Base-by-base conservation (phyloP, 2,888 invertebrate genomes). In the Sinotaia quadrata region DNA sequence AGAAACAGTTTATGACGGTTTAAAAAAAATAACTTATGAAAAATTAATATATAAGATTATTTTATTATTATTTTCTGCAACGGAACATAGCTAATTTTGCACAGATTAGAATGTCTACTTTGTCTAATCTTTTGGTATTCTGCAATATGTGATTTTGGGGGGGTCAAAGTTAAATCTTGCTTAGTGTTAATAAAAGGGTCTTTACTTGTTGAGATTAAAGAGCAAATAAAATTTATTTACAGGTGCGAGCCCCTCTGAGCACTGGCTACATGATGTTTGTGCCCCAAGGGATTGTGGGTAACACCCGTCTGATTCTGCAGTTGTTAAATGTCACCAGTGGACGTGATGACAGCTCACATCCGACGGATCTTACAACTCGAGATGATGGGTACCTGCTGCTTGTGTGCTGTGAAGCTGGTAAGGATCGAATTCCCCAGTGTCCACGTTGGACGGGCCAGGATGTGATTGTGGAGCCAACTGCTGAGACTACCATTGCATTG, bases 291-390 rank as follows among this genome's bases (percentile, higher is more conserved):
- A 86, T 89, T 51, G 77, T 83, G 27, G 75, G 82, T 37, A 81
- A 88, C 74, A 79, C 81, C 4, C 78, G 81, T 10, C 84, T 87
- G 66, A 85, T 90, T 41, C 81, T 88, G 68, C 87, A 88, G 68
- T 81, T 90, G 63, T 79, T 90, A 70, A 89, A 89, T 73, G 88
- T 90, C 68, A 89, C 89, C 1, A 89, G 88, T 75, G 89, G 89
- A 7, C 81, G 87, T 1, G 88, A 88, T 69, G 86, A 86, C 62
- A 70, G 76, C 18, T 68, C 78, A 1, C 69, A 71, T 27, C 60
- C 67, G 29, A 61, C 73, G 24, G 61, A 73, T 7, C 31, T 33
- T 21, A 49, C 52, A 3, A 21, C 60, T 0, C 58, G 65, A 10
- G 70, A 76, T 24, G 79, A 83, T 33, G 86, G 88, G 4, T 89